Base-by-base conservation (phyloP, 2,113 vertebrate species). In the Morphnarchus princeps region DNA sequence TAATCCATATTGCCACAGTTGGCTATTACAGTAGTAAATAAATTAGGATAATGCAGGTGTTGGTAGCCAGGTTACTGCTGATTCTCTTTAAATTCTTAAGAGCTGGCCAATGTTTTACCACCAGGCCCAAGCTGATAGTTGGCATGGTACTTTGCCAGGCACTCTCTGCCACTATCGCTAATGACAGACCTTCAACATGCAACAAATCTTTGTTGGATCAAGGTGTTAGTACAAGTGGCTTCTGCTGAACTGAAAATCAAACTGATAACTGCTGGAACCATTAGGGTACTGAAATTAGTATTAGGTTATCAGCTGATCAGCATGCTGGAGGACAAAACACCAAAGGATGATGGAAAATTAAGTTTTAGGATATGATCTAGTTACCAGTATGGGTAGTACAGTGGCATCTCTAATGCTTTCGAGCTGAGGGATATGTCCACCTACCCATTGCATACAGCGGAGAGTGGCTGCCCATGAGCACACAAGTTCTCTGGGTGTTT, bases 1-100 rank as follows among this genome's bases (percentile, higher is more conserved):
- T 21, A 34, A 70, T 34, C 19, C 19, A 5, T 21, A 1, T 0
- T 31, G 63, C 42, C 19, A 40, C 1, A 1, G 21, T 0, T 57
- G 28, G 47, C 26, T 78, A 18, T 9, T 26, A 8, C 11, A 38
- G 31, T 5, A 49, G 55, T 28, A 84, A 62, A 12, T 4, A 4
- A 54, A 16, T 19, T 13, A 38, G 21, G 29, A n/a, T 47, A 65
- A 43, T 6, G 21, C 18, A 54, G 55, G 57, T 50, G 55, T 11
- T 63, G 71, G 34, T 32, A 50, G 50, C 52, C 61, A 38, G 49
- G 29, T 67, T 45, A 18, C 24, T 25, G 18, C 52, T 82, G 45
- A 17, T 45, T 38, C 52, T 21, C 9, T 77, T 59, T 21, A 34
- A 15, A 7, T 32, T 67, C 61, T 3, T 19, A 3, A 3, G 21